These are phyloP conservation scores for Nasonia oneida DNA, from an alignment of 2,888 invertebrate genomes.

Conservation along the genomic window DNA sequence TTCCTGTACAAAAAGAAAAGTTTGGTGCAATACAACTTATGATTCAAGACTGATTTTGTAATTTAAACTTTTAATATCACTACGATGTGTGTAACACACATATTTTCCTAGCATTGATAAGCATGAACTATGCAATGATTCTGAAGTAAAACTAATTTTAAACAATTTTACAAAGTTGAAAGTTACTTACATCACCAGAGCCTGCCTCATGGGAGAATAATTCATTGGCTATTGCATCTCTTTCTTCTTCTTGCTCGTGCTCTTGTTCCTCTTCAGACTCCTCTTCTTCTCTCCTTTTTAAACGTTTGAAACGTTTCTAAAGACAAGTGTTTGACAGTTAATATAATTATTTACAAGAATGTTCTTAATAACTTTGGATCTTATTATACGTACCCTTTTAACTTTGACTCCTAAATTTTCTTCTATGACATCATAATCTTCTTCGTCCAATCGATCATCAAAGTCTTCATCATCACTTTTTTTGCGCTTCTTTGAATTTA, in stretches of 20 bases:
- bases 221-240: conserved; percentile 94
- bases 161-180: conserved; percentile 28
- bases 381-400: conserved; percentile 84
- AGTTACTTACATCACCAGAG: conserved; percentile 88
- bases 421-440: conserved; percentile 98
- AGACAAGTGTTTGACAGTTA: background rate
- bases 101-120: conserved; percentile 68
- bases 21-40: background rate
- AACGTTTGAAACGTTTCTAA: conserved; percentile 92
- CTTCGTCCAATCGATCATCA: conserved; percentile 96
- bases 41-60: background rate
- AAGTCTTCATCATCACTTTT: conserved; percentile 92
- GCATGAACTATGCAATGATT: conserved; percentile 61
- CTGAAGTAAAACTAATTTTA: conserved; percentile 41
- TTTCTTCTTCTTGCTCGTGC: conserved; percentile 87
- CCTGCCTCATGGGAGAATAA: conserved; percentile 86
- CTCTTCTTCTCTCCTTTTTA: conserved; percentile 85
- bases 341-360: background rate
- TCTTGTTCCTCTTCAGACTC: conserved; percentile 94
- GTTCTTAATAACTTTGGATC: background rate
- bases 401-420: conserved; percentile 99
- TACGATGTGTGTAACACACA: conserved; percentile 56
- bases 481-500: conserved; percentile 84
- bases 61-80: background rate
- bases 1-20: conserved; percentile 81